Percentiles rank a stretch among this genome's conserved stretches.
Evolutionary conservation across 2,797 vertebrate genomes (phyloP).

Genomic region (Xiphorhynchus erythropygius): DNA sequence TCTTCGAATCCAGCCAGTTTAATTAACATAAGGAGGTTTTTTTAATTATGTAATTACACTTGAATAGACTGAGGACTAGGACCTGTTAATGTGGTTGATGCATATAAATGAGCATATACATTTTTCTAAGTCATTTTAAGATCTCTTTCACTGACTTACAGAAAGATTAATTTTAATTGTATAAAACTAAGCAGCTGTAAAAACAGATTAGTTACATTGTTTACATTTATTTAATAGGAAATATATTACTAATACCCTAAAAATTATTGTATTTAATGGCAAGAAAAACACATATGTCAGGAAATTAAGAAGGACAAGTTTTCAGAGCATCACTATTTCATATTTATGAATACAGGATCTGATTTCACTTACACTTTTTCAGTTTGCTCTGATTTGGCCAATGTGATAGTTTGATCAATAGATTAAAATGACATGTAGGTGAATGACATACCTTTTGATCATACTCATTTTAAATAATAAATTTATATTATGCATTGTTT

Average conservation of each 20-base stretch:
- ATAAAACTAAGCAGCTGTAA: not conserved
- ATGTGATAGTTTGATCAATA: not conserved
- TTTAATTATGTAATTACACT: slow-evolving; percentile 2
- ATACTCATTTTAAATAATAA: not conserved
- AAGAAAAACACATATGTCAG: not conserved
- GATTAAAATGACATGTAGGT: not conserved
- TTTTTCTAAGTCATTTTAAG: not conserved
- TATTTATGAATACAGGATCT: not conserved
- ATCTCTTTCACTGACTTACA: not conserved
- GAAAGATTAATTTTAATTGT: not conserved
- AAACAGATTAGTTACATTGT: not conserved
- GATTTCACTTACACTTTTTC: not conserved
- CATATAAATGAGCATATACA: not conserved
- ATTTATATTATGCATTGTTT: not conserved
- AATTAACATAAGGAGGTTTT: not conserved
- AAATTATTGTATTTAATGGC: not conserved
- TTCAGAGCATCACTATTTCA: not conserved
- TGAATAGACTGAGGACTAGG: not conserved
- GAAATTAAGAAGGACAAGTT: not conserved
- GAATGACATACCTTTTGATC: not conserved
- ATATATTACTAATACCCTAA: not conserved
- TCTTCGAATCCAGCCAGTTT: slow-evolving; percentile 24
- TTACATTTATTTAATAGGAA: not conserved
- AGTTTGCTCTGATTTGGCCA: not conserved
- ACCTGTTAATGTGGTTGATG: not conserved